These are phyloP conservation scores for Calcarius lapponicus DNA, from an alignment of 2,797 vertebrate species.

Conservation along the genomic window DNA sequence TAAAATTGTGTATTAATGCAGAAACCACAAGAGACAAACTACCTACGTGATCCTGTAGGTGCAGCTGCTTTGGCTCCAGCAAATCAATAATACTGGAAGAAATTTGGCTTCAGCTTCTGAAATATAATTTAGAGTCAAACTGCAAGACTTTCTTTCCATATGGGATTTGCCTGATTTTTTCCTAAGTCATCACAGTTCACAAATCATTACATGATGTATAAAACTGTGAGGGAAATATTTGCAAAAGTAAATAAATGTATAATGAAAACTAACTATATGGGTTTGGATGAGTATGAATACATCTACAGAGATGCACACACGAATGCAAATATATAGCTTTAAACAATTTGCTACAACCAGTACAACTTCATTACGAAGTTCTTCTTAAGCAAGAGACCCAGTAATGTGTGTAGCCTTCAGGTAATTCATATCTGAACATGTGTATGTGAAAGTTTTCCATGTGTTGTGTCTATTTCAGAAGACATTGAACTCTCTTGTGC, in stretches of 20 bases:
- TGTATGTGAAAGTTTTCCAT: background rate
- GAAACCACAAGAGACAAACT: background rate
- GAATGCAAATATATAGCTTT: background rate
- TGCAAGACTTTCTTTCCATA: background rate
- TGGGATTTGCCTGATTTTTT: background rate
- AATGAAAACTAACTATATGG: background rate
- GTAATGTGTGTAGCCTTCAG: background rate
- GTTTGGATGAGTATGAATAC: background rate
- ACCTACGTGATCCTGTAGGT: background rate
- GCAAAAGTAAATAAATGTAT: background rate
- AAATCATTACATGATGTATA: background rate
- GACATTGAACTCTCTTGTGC: background rate
- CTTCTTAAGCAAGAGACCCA: background rate
- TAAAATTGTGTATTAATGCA: conserved; percentile 34
- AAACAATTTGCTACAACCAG: background rate
- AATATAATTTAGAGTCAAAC: background rate
- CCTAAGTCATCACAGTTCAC: background rate
- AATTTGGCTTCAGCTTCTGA: background rate
- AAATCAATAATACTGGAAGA: background rate
- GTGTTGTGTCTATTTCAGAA: background rate
- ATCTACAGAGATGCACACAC: background rate
- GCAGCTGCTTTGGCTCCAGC: background rate
- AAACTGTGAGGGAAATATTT: background rate
- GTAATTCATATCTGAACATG: background rate
- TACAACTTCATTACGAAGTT: background rate